A percentile compares a stretch with the other conserved stretches of the same genome.
Evolutionary conservation across 2,113 vertebrate species (phyloP).

Genomic region (Plectropomus leopardus): DNA sequence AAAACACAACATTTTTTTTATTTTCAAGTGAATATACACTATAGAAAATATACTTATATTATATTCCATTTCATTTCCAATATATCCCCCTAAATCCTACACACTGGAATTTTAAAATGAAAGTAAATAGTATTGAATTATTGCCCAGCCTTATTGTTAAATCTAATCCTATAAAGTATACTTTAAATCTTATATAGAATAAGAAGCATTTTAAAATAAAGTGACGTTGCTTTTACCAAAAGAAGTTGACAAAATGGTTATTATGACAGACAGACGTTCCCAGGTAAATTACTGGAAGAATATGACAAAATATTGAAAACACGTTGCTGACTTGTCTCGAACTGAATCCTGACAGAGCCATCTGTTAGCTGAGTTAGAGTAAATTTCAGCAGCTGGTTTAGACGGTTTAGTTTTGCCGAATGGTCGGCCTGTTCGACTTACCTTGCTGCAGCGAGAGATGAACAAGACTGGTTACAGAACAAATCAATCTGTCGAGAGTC

Average conservation of each 20-base stretch:
- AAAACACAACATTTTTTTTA: too few relatives aligned
- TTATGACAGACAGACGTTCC: neutral
- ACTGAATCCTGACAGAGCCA: slow-evolving; percentile 1
- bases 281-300: slow-evolving; percentile 8
- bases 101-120: too few relatives aligned
- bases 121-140: neutral
- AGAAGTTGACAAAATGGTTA: slow-evolving; percentile 3
- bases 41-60: too few relatives aligned
- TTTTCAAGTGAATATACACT: too few relatives aligned
- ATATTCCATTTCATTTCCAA: too few relatives aligned
- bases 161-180: neutral
- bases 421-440: slow-evolving; percentile 70
- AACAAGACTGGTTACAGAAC: slow-evolving; percentile 77
- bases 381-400: slow-evolving; percentile 60
- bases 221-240: neutral
- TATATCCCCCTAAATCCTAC: too few relatives aligned
- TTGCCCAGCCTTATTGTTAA: neutral
- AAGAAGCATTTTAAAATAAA: neutral
- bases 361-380: slow-evolving; percentile 71
- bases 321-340: neutral
- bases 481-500: slow-evolving; percentile 91
- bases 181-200: neutral
- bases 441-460: slow-evolving; percentile 59
- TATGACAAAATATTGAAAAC: slow-evolving; percentile 3
- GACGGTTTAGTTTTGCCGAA: slow-evolving; percentile 62